Base-by-base conservation (phyloP, 1,140 invertebrate genomes). In the Meloidogyne hapla region DNA sequence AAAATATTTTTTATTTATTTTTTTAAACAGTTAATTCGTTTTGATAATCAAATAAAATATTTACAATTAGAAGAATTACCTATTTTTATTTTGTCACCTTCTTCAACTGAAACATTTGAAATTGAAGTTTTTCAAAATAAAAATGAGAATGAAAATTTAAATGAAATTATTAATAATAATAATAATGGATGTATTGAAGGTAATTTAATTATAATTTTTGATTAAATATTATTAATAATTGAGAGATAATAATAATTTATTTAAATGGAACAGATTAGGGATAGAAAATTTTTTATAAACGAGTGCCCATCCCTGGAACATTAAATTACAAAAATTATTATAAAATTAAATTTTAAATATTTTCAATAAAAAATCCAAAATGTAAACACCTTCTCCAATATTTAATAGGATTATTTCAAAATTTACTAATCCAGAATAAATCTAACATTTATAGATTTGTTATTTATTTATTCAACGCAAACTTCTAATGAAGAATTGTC, bases 401-500 rank as follows among this genome's bases (percentile, higher is more conserved):
- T n/a, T n/a, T n/a, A n/a, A n/a, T n/a, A n/a, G n/a, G n/a, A n/a
- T n/a, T n/a, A n/a, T n/a, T n/a, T n/a, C n/a, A n/a, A n/a, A n/a
- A n/a, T n/a, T n/a, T n/a, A n/a, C n/a, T n/a, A n/a, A n/a, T n/a
- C n/a, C n/a, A n/a, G n/a, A n/a, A n/a, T n/a, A n/a, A n/a, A n/a
- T n/a, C n/a, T n/a, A n/a, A n/a, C 21, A 0, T 21, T 5, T 18
- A 18, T 13, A 73, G 71, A 40, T 61, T 23, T 61, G 28, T n/a
- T 73, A 62, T 73, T 23, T 73, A 64, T 64, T 64, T 23, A 61
- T 73, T 21, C 28, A 63, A 38, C 71, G 33, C 38, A 64, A 26
- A 25, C 23, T 38, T 15, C 71, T 26, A n/a, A 48, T 23, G 26
- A 40, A 40, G 26, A 40, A n/a, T 56, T 56, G n/a, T 56, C n/a